Percentiles rank a stretch among this genome's conserved stretches.
phyloP scores from a whole-genome alignment of 2,113 vertebrate species.

The Hippopotamus amphibius region DNA sequence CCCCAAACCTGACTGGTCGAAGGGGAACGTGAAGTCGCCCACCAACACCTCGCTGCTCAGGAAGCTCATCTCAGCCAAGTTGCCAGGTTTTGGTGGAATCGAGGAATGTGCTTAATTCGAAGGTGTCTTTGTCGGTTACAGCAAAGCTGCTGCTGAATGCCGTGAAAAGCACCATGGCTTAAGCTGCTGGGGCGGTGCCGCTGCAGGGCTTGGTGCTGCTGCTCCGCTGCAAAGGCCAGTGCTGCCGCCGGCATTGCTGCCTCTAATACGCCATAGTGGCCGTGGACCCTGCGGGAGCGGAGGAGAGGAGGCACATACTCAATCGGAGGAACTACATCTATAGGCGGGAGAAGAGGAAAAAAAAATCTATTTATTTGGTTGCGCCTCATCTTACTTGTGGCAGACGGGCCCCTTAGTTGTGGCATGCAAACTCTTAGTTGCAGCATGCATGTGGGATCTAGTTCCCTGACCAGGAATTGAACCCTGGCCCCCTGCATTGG shows the following conservation, averaged over 20 bases:
- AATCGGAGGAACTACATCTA: rapidly evolving
- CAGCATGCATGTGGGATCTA: no score
- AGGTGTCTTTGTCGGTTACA: slow-evolving; percentile 91
- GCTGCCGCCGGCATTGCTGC: slow-evolving; percentile 89
- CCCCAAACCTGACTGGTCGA: slow-evolving; percentile 95
- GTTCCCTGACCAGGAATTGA: no score
- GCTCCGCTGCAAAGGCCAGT: slow-evolving; percentile 88
- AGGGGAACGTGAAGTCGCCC: slow-evolving; percentile 94
- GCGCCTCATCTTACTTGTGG: no score
- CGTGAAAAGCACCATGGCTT: slow-evolving; percentile 91
- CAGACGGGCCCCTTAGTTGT: no score
- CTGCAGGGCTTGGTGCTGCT: slow-evolving; percentile 89
- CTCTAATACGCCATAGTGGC: slow-evolving; percentile 88
- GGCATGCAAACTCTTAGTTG: no score
- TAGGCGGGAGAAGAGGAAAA: rapidly evolving
- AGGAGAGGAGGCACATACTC: rapidly evolving
- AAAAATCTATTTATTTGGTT: no score
- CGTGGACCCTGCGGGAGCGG: slow-evolving; percentile 44
- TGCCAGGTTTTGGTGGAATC: slow-evolving; percentile 81
- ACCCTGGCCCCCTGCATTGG: no score
- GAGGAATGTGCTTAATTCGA: slow-evolving; percentile 82
- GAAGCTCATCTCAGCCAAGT: slow-evolving; percentile 87
- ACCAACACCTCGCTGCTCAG: slow-evolving; percentile 91
- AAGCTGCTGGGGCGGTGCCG: slow-evolving; percentile 85
- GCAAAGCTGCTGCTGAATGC: slow-evolving; percentile 95